These are phyloP conservation scores for Hucho hucho DNA, from an alignment of 2,113 vertebrate species.

Conservation along the genomic window DNA sequence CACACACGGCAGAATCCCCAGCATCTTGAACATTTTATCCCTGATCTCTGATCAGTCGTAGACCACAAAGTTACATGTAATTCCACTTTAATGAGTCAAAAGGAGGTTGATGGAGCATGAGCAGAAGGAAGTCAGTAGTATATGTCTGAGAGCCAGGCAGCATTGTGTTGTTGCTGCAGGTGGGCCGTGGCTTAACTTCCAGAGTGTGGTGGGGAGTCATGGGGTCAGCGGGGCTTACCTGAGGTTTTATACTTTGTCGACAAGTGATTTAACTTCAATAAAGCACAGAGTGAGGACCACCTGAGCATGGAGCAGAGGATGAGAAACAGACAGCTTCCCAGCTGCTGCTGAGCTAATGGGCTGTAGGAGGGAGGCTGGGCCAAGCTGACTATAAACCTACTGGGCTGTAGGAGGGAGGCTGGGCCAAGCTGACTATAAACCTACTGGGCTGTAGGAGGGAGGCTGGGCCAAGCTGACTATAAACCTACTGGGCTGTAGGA, in stretches of 20 bases:
- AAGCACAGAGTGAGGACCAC: constrained; percentile 41
- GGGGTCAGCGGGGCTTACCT: constrained; percentile 22
- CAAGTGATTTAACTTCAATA: constrained; percentile 40
- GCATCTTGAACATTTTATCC: not conserved
- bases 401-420: too few relatives aligned
- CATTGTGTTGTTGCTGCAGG: not conserved
- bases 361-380: not conserved
- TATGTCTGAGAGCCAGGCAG: not conserved
- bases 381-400: too few relatives aligned
- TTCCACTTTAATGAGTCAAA: constrained; percentile 1
- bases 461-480: too few relatives aligned
- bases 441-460: too few relatives aligned
- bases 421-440: too few relatives aligned
- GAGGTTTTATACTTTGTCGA: constrained; percentile 41
- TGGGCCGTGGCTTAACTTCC: constrained; percentile 7
- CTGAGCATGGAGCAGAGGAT: constrained; percentile 25
- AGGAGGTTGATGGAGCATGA: not conserved
- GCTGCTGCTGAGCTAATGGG: constrained; percentile 20
- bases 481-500: too few relatives aligned
- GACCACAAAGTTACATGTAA: not conserved
- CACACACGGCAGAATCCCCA: constrained; percentile 7
- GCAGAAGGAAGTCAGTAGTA: not conserved
- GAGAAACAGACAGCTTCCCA: constrained; percentile 35
- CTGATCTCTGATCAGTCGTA: not conserved
- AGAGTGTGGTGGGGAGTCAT: constrained; percentile 13